Conservation (phyloP, 2,888 invertebrate genomes). For the Agrilus cyanescens region DNA sequence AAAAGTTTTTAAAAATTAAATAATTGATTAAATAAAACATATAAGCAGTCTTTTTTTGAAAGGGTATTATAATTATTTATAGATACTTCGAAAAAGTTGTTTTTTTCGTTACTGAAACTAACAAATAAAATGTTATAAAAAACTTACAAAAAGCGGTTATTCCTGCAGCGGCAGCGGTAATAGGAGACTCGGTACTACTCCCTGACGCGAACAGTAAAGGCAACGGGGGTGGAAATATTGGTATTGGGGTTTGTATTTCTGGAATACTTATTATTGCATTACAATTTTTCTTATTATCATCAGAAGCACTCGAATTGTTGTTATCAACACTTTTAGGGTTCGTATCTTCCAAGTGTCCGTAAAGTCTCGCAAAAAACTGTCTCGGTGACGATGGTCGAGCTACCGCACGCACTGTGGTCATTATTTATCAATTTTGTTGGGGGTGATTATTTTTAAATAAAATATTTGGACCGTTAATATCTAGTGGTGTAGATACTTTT, state of each 20-base stretch:
- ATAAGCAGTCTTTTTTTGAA: no score
- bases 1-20: no score
- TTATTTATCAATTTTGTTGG: slow-evolving; percentile 3
- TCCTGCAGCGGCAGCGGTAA: slow-evolving; percentile 43
- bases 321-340: slow-evolving; percentile 3
- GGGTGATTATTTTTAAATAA: slow-evolving; percentile 1
- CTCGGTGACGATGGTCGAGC: slow-evolving; percentile 60
- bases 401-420: slow-evolving; percentile 20
- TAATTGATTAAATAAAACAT: no score
- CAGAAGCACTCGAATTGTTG: neutral
- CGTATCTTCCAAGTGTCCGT: slow-evolving; percentile 56
- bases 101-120: neutral
- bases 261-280: slow-evolving; percentile 15
- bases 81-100: no score
- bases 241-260: slow-evolving; percentile 6
- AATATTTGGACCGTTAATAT: neutral
- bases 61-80: neutral
- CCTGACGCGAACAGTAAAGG: slow-evolving; percentile 30
- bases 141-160: slow-evolving; percentile 41
- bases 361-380: slow-evolving; percentile 68
- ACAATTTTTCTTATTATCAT: slow-evolving; percentile 17
- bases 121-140: neutral
- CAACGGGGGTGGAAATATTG: slow-evolving; percentile 27
- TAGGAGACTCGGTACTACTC: slow-evolving; percentile 29
- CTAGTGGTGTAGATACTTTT: neutral